Conservation (phyloP, 92 coral and sea anemone genomes). For the Porites evermanni region DNA sequence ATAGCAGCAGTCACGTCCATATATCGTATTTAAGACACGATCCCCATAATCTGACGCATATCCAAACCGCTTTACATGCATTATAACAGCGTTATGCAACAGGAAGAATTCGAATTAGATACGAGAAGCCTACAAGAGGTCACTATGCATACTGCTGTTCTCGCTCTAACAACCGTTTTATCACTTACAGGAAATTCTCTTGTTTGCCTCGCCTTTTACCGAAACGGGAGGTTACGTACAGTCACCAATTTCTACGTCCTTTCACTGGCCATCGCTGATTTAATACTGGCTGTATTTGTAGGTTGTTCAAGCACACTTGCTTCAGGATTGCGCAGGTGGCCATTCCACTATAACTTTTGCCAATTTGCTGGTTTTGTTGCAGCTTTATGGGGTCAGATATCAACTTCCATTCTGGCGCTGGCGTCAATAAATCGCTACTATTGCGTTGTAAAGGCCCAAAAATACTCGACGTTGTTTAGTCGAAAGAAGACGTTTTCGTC, state of each 20-base stretch:
- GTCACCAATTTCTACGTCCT: background rate
- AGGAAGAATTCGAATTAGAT: background rate
- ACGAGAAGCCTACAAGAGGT: background rate
- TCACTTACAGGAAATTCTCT: background rate
- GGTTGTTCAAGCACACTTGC: background rate
- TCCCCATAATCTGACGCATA: no score
- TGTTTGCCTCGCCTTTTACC: constrained; percentile 2
- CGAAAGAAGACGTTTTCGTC: background rate
- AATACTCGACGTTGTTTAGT: background rate
- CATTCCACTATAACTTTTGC: background rate
- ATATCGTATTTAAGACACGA: no score
- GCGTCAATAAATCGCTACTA: background rate
- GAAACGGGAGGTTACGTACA: background rate
- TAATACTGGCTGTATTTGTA: background rate
- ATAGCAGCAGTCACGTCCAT: no score
- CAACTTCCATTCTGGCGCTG: background rate
- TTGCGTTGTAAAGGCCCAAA: background rate
- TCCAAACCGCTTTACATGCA: no score
- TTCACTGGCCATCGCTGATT: background rate
- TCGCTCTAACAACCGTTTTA: background rate
- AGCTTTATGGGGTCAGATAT: background rate
- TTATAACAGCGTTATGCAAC: no score
- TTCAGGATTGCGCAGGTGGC: background rate
- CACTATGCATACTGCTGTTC: background rate
- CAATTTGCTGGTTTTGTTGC: constrained; percentile 1